Evolutionary conservation across 1,140 invertebrate genomes (phyloP), one percentile per base, ranked within the genome.

Genomic region (Hermetia illucens): DNA sequence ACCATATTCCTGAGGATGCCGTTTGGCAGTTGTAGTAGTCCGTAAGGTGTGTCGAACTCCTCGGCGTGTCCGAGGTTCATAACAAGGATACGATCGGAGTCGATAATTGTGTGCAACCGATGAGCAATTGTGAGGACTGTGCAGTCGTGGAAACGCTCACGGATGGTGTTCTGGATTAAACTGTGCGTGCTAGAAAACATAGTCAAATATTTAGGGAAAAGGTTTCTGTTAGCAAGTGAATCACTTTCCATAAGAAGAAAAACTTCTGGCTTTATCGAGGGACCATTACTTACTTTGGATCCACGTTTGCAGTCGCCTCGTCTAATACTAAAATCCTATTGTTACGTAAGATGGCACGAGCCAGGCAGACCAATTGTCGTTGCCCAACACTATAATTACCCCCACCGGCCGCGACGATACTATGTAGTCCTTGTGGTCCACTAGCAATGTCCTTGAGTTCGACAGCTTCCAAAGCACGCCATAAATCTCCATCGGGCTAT

Each of bases 81-180:
- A 4, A 74, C 71, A 33, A 83, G 49, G 8, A 42, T 56, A 53
- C 63, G 48, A 46, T 72, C 73, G 3, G 70, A 76, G 51, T 85
- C 80, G 71, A 85, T 77, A 34, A 84, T 79, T 12, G 81, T 84
- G 53, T 83, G 77, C 3, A 79, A 52, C 37, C 76, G 55, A 53
- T 79, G 76, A 17, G 77, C 77, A 36, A 79, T 77, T 2, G 81
- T 84, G 13, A 83, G 56, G 9, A 77, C 66, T 1, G 72, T 77
- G 31, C 65, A 68, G 29, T 64, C 52, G n/a, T 38, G 40, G 50
- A 75, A 75, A 27, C 62, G 59, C 38, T 61, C 52, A 31, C 62
- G 67, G 56, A 43, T 52, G 41, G 56, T 75, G 65, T 46, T 66
- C 58, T 44, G 57, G 48, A 38, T 71, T 43, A 51, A 70, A 63